These are phyloP conservation scores for Agelastica alni DNA, from an alignment of 2,888 invertebrate species.

Conservation along the genomic window DNA sequence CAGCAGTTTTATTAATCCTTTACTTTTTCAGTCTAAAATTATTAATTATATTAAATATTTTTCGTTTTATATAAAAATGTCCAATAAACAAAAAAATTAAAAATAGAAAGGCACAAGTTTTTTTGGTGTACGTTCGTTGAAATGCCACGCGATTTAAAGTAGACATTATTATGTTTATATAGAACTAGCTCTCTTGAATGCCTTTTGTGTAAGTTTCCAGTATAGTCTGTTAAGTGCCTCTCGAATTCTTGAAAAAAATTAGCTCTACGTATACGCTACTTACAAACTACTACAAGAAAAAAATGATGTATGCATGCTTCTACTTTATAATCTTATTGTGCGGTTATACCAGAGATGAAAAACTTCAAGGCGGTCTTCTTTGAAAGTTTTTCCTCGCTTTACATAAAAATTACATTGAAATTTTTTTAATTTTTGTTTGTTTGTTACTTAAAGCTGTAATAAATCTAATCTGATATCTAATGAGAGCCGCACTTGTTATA, in stretches of 20 bases:
- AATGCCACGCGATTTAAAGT: constrained; percentile 41
- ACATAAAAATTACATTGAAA: constrained; percentile 4
- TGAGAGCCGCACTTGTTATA: no score
- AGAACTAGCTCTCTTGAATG: constrained; percentile 34
- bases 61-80: no score
- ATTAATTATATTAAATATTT: no score
- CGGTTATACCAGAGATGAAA: constrained; percentile 3
- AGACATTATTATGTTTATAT: constrained; percentile 25
- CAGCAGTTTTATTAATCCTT: no score
- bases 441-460: no score
- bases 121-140: constrained; percentile 23
- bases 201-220: constrained; percentile 28
- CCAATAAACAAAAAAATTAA: no score
- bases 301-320: constrained; percentile 4
- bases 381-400: not conserved
- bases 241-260: constrained; percentile 25
- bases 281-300: not conserved
- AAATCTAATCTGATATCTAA: no score
- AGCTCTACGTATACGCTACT: constrained; percentile 1
- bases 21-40: no score
- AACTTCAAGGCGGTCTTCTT: not conserved
- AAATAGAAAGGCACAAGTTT: no score
- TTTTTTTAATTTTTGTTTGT: no score
- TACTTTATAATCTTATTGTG: not conserved
- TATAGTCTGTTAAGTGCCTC: constrained; percentile 26